Conservation (phyloP, 2,113 vertebrate genomes). For the Corythaeola cristata region DNA sequence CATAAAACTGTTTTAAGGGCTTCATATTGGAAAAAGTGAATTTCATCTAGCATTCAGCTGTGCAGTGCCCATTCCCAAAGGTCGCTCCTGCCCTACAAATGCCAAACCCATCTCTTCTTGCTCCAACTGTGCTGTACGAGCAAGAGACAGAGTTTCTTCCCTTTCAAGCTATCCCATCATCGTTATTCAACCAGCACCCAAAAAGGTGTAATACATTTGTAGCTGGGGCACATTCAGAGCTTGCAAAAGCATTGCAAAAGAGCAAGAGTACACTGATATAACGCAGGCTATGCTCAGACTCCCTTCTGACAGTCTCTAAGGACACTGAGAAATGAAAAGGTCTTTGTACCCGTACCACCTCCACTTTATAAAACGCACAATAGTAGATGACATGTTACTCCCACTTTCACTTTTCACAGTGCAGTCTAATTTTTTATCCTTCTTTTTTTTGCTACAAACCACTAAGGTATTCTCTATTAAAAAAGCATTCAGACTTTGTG, state of each 20-base stretch:
- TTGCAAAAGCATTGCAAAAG: not conserved
- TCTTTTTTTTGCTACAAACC: not conserved
- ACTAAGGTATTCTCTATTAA: not conserved
- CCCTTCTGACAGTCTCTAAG: constrained; percentile 30
- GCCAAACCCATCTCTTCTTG: not conserved
- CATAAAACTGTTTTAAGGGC: not conserved
- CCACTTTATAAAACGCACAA: not conserved
- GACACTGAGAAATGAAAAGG: constrained; percentile 37
- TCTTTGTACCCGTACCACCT: constrained; percentile 36
- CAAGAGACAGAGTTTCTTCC: not conserved
- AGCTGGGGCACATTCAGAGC: not conserved
- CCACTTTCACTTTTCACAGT: constrained; percentile 16
- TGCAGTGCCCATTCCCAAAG: not conserved
- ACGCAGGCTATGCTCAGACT: not conserved
- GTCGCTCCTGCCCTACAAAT: not conserved
- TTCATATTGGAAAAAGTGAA: not conserved
- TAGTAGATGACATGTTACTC: not conserved
- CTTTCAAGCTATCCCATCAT: not conserved
- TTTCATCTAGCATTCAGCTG: not conserved
- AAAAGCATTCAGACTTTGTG: not conserved
- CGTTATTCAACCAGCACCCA: not conserved
- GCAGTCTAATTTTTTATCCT: not conserved
- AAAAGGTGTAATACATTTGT: not conserved
- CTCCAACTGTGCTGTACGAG: rapidly evolving
- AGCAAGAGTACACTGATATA: not conserved